phyloP scores from a whole-genome alignment of 2,888 invertebrate genomes.

The Tromatobia lineatoria region DNA sequence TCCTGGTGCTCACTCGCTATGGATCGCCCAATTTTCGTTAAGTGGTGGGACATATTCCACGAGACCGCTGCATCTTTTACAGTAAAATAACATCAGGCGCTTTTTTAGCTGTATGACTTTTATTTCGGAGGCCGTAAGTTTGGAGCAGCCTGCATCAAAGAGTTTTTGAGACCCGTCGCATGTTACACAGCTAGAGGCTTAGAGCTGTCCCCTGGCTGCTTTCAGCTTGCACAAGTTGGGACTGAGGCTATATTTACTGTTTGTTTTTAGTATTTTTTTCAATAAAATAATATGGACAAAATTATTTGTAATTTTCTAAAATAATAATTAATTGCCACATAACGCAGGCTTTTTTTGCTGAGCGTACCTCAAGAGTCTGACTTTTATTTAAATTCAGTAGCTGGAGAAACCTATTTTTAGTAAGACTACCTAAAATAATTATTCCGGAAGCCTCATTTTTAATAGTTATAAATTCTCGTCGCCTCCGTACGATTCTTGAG shows the following conservation, averaged over 20 bases:
- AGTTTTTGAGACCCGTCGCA: not conserved
- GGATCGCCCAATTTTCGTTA: not conserved
- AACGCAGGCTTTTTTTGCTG: too few species aligned
- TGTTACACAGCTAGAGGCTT: conserved; percentile 4
- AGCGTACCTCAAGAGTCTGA: too few species aligned
- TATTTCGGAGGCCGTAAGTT: not conserved
- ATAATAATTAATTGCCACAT: too few species aligned
- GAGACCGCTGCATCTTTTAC: not conserved
- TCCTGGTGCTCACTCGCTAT: not conserved
- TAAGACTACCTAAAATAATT: too few species aligned
- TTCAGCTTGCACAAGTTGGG: not conserved
- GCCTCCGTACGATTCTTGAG: not conserved
- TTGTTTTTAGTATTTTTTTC: too few species aligned
- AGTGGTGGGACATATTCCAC: not conserved
- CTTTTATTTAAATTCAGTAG: too few species aligned
- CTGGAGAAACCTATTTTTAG: too few species aligned
- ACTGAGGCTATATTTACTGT: not conserved
- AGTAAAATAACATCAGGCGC: not conserved
- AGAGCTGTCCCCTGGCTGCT: not conserved
- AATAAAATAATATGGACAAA: too few species aligned
- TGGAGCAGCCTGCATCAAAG: not conserved
- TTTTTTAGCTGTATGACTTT: not conserved
- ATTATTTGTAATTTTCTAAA: too few species aligned
- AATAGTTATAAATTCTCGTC: too few species aligned
- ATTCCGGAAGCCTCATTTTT: too few species aligned